phyloP scores from a whole-genome alignment of 37 sponge, comb jelly and placozoan genomes.

The Aphrocallistes beatrix region DNA sequence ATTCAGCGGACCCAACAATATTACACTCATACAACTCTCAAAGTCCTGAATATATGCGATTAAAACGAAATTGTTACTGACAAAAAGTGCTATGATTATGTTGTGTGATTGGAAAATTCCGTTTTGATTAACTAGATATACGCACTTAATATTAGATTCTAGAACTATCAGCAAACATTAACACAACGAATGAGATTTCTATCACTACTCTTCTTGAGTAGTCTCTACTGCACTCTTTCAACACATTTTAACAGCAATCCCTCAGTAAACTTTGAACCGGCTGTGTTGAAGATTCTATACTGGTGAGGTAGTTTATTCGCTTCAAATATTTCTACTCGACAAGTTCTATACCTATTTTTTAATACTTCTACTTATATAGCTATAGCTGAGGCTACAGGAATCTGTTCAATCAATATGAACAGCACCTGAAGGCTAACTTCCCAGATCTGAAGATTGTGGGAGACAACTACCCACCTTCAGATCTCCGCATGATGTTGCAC shows the following conservation, averaged over 20 bases:
- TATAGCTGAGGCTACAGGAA: slow-evolving; percentile 78
- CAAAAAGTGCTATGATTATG: too few relatives aligned
- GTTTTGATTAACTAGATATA: too few relatives aligned
- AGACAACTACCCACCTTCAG: slow-evolving; percentile 65
- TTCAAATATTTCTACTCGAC: not conserved
- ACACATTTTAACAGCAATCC: not conserved
- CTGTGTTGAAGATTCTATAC: slow-evolving; percentile 20
- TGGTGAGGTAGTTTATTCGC: not conserved
- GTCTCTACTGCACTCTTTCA: not conserved
- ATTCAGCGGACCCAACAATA: too few relatives aligned
- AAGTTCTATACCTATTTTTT: not conserved
- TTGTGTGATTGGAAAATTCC: too few relatives aligned
- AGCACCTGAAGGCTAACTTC: slow-evolving; percentile 41
- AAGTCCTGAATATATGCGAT: too few relatives aligned
- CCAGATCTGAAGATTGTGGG: slow-evolving; percentile 62
- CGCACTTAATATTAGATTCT: too few relatives aligned
- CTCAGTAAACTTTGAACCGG: not conserved
- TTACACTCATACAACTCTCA: too few relatives aligned
- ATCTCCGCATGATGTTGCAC: slow-evolving; percentile 26
- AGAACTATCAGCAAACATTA: too few relatives aligned
- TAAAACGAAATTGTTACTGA: too few relatives aligned
- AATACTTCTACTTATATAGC: slow-evolving; percentile 18
- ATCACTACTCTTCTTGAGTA: not conserved
- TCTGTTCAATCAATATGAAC: slow-evolving; percentile 73
- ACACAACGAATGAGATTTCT: not conserved